A percentile compares a stretch with the other conserved stretches of the same genome.
These are phyloP conservation scores for Oxystoma pomonae DNA, from an alignment of 2,888 invertebrate genomes.

Conservation along the genomic window DNA sequence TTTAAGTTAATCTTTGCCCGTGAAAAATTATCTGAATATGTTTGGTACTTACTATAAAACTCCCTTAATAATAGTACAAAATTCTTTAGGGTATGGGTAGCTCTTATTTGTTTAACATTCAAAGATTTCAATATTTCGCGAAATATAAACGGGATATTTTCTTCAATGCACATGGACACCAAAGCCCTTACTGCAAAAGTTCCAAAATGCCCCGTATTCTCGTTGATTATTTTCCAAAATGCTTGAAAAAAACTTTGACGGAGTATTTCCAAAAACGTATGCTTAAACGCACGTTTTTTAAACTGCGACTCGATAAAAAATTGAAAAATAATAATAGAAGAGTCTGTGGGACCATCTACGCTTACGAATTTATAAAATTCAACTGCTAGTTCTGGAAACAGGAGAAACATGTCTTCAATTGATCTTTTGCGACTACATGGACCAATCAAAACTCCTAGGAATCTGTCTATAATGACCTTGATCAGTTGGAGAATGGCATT, in stretches of 20 bases:
- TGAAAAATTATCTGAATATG: slow-evolving; percentile 13
- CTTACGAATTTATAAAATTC: slow-evolving; percentile 28
- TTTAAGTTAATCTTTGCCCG: not conserved
- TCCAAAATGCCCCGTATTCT: slow-evolving; percentile 28
- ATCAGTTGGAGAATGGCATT: slow-evolving; percentile 33
- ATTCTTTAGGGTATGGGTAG: slow-evolving; percentile 30
- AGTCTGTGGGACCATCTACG: slow-evolving; percentile 24
- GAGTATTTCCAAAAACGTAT: slow-evolving; percentile 13
- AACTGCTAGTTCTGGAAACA: slow-evolving; percentile 28
- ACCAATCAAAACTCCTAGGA: slow-evolving; percentile 31
- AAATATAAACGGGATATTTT: slow-evolving; percentile 26
- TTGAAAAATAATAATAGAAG: slow-evolving; percentile 31
- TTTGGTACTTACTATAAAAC: slow-evolving; percentile 27
- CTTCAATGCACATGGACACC: slow-evolving; percentile 24
- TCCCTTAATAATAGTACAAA: slow-evolving; percentile 27
- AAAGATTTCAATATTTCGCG: slow-evolving; percentile 19
- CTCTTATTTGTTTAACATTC: slow-evolving; percentile 24
- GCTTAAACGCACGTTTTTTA: slow-evolving; percentile 20
- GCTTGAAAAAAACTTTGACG: slow-evolving; percentile 23
- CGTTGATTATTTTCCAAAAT: slow-evolving; percentile 28
- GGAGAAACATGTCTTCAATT: slow-evolving; percentile 30
- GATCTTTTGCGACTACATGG: slow-evolving; percentile 29
- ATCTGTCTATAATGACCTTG: slow-evolving; percentile 33
- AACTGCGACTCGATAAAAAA: slow-evolving; percentile 34
- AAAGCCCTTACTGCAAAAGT: slow-evolving; percentile 28